These are phyloP conservation scores for Eufriesea mexicana DNA, from an alignment of 1,140 invertebrate genomes.

Conservation along the genomic window DNA sequence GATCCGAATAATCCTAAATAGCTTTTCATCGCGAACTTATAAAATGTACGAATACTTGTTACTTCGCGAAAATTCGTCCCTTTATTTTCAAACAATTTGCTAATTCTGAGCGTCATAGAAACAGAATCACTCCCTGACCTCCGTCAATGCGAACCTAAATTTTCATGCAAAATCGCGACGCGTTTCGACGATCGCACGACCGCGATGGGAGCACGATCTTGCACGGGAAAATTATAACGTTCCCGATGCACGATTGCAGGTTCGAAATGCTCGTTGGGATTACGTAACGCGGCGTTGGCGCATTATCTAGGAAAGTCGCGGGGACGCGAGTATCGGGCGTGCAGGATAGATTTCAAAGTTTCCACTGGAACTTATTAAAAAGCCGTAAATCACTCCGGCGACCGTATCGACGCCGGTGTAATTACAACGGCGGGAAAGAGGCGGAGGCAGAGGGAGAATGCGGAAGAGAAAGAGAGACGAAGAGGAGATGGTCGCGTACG, in stretches of 20 bases:
- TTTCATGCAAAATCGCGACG: neutral
- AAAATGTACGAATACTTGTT: too few relatives aligned
- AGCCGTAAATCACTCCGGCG: constrained; percentile 6
- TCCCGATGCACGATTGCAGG: neutral
- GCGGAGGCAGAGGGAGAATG: neutral
- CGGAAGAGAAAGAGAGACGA: neutral
- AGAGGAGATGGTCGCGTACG: neutral
- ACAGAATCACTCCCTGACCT: neutral
- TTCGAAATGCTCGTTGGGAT: neutral
- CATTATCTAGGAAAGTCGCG: constrained; percentile 20
- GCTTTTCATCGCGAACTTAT: too few relatives aligned
- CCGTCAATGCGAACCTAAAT: neutral
- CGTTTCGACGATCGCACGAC: neutral
- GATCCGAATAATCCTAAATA: too few relatives aligned
- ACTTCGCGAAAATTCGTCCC: too few relatives aligned
- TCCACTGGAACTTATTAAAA: constrained; percentile 34
- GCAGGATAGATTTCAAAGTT: constrained; percentile 34
- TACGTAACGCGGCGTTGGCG: neutral
- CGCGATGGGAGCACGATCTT: too few relatives aligned
- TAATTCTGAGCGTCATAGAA: too few relatives aligned
- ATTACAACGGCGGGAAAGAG: neutral
- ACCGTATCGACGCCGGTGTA: neutral
- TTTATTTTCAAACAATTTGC: too few relatives aligned
- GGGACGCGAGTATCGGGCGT: neutral
- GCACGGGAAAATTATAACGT: neutral